Percentiles rank a stretch among this genome's conserved stretches.
phyloP scores from a whole-genome alignment of 2,113 vertebrate species.

The Paralichthys olivaceus region DNA sequence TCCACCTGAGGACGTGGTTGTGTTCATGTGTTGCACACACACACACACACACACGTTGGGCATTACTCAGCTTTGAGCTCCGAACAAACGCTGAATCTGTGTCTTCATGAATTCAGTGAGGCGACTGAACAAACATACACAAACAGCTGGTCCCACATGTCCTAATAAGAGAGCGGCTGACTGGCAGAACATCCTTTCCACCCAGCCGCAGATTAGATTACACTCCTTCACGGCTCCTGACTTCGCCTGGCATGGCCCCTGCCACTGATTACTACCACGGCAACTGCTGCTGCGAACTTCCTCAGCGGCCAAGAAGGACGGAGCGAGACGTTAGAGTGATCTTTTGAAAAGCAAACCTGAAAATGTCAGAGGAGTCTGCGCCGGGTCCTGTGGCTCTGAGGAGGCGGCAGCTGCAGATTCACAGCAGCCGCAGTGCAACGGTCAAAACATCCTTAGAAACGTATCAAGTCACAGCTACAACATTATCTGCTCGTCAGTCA shows the following conservation, averaged over 20 bases:
- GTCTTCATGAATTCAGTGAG: not conserved
- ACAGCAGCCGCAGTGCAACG: too few species aligned
- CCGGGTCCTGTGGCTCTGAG: too few species aligned
- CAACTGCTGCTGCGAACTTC: not conserved
- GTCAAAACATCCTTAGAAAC: too few species aligned
- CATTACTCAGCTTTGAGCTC: not conserved
- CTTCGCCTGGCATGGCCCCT: conserved; percentile 34
- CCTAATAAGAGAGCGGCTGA: conserved; percentile 61
- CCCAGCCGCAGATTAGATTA: conserved; percentile 46
- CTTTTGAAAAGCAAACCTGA: not conserved
- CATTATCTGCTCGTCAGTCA: too few species aligned
- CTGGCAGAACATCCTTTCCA: conserved; percentile 53
- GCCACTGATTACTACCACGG: conserved; percentile 1
- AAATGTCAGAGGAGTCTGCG: not conserved
- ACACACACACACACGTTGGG: not conserved
- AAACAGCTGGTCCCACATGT: conserved; percentile 66
- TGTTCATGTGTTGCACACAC: conserved; percentile 11
- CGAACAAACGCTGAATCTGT: conserved; percentile 36
- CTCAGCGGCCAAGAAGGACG: not conserved
- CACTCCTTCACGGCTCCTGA: conserved; percentile 48
- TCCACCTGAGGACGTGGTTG: not conserved
- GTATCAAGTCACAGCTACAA: too few species aligned
- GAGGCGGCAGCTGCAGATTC: too few species aligned
- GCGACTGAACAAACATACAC: conserved; percentile 46
- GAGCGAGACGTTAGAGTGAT: not conserved